A percentile compares a stretch with the other conserved stretches of the same genome.
Evolutionary conservation across 2,888 invertebrate species (phyloP).

Genomic region (Drosophila multiciliata): DNA sequence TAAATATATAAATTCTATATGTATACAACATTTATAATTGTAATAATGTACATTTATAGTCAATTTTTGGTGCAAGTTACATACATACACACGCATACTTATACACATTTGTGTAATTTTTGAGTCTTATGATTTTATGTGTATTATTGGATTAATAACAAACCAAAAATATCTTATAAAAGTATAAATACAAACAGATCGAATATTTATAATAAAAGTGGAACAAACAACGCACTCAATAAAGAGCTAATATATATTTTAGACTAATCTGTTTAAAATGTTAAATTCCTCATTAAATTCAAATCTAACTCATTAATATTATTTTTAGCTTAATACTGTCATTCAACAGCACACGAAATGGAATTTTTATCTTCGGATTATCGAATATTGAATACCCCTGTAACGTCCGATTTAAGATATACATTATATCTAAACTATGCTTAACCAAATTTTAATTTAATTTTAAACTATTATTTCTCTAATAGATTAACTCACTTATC

Average conservation of each 20-base stretch:
- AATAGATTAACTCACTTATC: not conserved
- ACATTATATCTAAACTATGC: not conserved
- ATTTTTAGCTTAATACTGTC: slow-evolving; percentile 28
- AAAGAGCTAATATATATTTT: slow-evolving; percentile 34
- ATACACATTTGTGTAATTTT: slow-evolving; percentile 31
- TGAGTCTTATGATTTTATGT: slow-evolving; percentile 20
- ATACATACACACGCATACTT: slow-evolving; percentile 28
- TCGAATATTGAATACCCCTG: not conserved
- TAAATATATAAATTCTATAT: slow-evolving; percentile 59
- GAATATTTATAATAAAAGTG: slow-evolving; percentile 5
- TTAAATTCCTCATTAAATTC: slow-evolving; percentile 31
- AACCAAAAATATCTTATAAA: slow-evolving; percentile 7
- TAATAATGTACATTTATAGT: slow-evolving; percentile 66
- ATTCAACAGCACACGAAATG: slow-evolving; percentile 27
- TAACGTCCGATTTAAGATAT: not conserved
- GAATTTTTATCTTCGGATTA: not conserved
- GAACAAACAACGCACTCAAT: slow-evolving; percentile 23
- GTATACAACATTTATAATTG: slow-evolving; percentile 53
- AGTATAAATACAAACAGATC: slow-evolving; percentile 20
- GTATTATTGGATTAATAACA: slow-evolving; percentile 1
- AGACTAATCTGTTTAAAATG: slow-evolving; percentile 48
- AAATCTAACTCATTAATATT: not conserved
- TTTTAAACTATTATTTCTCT: not conserved
- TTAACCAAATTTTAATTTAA: not conserved
- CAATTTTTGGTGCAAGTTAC: slow-evolving; percentile 65